phyloP scores from a whole-genome alignment of 2,113 vertebrate species.

The Chaetorhynchus papuensis region DNA sequence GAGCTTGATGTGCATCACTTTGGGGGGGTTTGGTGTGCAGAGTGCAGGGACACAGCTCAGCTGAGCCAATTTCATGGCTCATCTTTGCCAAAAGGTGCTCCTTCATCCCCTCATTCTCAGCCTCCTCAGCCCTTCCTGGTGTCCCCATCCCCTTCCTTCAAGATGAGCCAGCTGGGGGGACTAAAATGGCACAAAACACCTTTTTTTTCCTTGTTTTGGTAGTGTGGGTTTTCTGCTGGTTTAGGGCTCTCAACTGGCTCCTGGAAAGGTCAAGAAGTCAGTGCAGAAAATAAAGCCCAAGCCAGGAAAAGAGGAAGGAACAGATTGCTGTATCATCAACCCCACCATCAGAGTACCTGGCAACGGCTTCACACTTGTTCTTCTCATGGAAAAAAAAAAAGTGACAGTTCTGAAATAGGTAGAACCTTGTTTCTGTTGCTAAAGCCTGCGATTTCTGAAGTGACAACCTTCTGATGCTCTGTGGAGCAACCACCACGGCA shows the following conservation, averaged over 20 bases:
- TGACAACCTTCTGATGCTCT: not conserved
- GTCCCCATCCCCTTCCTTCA: not conserved
- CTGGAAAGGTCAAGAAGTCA: not conserved
- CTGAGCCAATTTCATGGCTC: not conserved
- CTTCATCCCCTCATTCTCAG: not conserved
- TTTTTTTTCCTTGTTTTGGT: not conserved
- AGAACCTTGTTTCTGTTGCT: not conserved
- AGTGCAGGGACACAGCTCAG: not conserved
- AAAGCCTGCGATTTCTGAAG: not conserved
- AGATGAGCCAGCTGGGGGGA: not conserved
- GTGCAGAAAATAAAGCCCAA: not conserved
- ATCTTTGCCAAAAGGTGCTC: not conserved
- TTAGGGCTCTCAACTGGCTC: not conserved
- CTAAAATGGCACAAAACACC: not conserved
- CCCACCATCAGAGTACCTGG: not conserved
- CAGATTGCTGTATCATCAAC: not conserved
- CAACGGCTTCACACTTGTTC: conserved; percentile 18
- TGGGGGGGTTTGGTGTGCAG: not conserved
- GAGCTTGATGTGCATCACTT: not conserved
- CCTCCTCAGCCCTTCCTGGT: not conserved
- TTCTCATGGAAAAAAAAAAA: not conserved
- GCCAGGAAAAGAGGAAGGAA: not conserved
- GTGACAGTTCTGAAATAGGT: conserved; percentile 8
- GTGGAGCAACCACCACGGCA: not conserved
- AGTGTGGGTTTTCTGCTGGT: not conserved